These are phyloP conservation scores for Hydra vulgaris DNA, from an alignment of 30 jellyfish, hydroid and myxozoan genomes.

Conservation along the genomic window DNA sequence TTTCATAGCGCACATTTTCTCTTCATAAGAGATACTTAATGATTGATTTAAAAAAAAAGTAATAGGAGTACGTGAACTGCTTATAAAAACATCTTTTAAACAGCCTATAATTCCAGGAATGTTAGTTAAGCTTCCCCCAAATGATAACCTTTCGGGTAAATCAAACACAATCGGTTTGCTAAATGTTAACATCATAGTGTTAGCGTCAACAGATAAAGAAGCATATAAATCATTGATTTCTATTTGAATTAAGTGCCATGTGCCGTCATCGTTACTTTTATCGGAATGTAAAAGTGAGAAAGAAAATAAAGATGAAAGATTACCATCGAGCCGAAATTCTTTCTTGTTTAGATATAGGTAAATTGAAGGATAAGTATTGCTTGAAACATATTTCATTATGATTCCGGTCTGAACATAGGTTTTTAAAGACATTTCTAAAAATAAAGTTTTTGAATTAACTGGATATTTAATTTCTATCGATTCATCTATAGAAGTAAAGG, in stretches of 20 bases:
- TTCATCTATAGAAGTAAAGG: neutral
- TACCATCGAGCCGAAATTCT: conserved; percentile 9
- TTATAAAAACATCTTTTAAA: conserved; percentile 11
- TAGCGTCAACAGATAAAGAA: neutral
- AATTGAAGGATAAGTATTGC: neutral
- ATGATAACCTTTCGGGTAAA: conserved; percentile 12
- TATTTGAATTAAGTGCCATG: conserved; percentile 25
- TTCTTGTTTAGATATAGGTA: neutral
- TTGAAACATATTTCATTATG: neutral
- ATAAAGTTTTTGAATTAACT: neutral
- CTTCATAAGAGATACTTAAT: neutral
- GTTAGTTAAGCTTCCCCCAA: conserved; percentile 1
- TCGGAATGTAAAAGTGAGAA: neutral
- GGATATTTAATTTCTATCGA: neutral
- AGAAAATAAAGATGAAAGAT: neutral
- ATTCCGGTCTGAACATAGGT: conserved; percentile 25
- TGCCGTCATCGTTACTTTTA: conserved; percentile 24
- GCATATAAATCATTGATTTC: neutral
- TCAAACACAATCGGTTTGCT: neutral
- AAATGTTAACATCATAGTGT: neutral
- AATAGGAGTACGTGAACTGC: conserved; percentile 2
- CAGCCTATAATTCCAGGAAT: conserved; percentile 16
- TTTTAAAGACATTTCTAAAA: conserved; percentile 10
- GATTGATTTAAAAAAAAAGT: neutral
- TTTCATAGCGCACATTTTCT: conserved; percentile 5